Evolutionary conservation across 2,888 invertebrate genomes (phyloP).

Genomic region (Drosophila paracracens): DNA sequence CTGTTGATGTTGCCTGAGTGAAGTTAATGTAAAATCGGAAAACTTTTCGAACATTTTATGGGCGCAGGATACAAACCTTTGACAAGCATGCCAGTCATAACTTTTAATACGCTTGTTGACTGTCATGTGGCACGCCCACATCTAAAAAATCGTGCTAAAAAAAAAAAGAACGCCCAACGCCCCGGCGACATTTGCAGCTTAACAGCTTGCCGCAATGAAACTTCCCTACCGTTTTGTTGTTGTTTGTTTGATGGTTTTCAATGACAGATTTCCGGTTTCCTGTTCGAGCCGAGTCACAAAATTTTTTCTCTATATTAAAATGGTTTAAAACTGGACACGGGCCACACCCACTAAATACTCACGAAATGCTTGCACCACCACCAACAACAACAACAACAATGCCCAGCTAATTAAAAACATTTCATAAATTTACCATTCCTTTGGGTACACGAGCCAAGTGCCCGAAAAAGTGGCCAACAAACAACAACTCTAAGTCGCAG

Average conservation of each 20-base stretch:
- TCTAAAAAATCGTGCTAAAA: background rate
- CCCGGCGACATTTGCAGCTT: slow-evolving; percentile 62
- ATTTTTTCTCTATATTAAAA: slow-evolving; percentile 56
- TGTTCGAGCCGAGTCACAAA: slow-evolving; percentile 32
- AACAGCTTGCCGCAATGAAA: slow-evolving; percentile 75
- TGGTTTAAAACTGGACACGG: slow-evolving; percentile 52
- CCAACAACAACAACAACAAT: slow-evolving; percentile 24
- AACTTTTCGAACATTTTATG: slow-evolving; percentile 55
- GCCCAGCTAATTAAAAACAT: slow-evolving; percentile 74
- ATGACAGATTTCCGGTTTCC: slow-evolving; percentile 73
- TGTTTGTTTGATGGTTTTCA: slow-evolving; percentile 71
- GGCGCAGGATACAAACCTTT: slow-evolving; percentile 59
- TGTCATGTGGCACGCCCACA: slow-evolving; percentile 57
- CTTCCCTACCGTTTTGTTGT: slow-evolving; percentile 45
- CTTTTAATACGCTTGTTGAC: slow-evolving; percentile 65
- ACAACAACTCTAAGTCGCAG: slow-evolving; percentile 47
- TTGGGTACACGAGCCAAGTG: slow-evolving; percentile 51
- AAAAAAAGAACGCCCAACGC: background rate
- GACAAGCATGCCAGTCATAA: slow-evolving; percentile 74
- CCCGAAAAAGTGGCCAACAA: slow-evolving; percentile 50
- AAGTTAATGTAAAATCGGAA: slow-evolving; percentile 57
- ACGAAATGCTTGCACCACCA: background rate
- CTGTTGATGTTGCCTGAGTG: slow-evolving; percentile 29
- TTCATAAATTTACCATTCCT: slow-evolving; percentile 75
- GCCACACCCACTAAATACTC: slow-evolving; percentile 6